A percentile compares a stretch with the other conserved stretches of the same genome.
Evolutionary conservation across 1,140 invertebrate genomes (phyloP).

Genomic region (Philotrypesis tridentata): DNA sequence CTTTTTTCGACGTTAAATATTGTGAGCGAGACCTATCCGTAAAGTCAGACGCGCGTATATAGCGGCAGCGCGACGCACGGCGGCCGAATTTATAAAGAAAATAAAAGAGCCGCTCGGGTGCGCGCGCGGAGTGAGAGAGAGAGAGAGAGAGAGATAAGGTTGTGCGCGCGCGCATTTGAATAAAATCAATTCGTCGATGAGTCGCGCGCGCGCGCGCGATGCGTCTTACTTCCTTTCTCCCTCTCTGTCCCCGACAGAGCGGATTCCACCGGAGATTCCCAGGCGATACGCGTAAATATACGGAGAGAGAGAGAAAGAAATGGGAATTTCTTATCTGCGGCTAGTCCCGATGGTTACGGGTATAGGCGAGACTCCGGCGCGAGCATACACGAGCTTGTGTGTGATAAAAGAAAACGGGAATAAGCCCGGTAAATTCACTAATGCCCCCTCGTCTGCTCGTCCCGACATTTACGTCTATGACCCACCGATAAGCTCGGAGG

Average conservation of each 20-base stretch:
- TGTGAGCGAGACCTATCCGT: background rate
- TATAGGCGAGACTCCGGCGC: too few species aligned
- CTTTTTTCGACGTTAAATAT: background rate
- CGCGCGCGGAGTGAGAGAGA: background rate
- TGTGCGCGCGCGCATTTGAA: background rate
- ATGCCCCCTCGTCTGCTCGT: background rate
- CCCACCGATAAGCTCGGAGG: background rate
- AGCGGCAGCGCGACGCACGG: background rate
- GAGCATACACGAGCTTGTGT: background rate
- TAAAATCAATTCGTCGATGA: background rate
- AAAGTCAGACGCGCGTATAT: too few species aligned
- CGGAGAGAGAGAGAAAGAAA: background rate
- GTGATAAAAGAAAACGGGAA: background rate
- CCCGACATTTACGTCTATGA: background rate
- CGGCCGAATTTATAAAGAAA: too few species aligned
- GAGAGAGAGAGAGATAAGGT: background rate
- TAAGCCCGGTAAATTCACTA: background rate
- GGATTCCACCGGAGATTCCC: background rate
- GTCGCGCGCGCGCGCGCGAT: too few species aligned
- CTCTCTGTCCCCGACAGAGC: too few species aligned
- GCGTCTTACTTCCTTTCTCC: background rate
- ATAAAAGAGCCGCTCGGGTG: too few species aligned
- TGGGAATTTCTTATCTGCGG: background rate
- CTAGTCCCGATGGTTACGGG: background rate
- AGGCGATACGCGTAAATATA: background rate